Conservation (phyloP, 2,888 invertebrate genomes). For the Aspidapion aeneum region DNA sequence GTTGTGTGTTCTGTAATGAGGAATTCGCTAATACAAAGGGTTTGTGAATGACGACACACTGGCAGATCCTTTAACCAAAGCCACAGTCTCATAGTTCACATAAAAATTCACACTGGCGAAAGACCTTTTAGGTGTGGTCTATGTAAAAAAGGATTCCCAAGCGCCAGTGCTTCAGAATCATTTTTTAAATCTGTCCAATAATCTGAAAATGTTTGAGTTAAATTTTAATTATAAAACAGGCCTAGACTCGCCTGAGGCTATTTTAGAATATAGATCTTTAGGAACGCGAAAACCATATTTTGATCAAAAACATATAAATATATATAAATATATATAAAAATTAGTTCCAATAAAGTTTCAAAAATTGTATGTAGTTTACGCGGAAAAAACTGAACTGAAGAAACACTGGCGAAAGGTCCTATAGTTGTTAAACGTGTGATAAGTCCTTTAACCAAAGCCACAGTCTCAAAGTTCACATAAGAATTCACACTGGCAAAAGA, state of each 20-base stretch:
- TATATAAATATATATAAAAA: no score
- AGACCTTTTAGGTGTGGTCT: conserved; percentile 52
- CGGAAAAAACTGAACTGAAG: conserved; percentile 51
- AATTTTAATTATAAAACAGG: no score
- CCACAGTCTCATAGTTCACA: conserved; percentile 28
- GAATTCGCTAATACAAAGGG: conserved; percentile 53
- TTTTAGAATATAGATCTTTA: no score
- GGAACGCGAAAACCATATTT: no score
- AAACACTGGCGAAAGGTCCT: conserved; percentile 54
- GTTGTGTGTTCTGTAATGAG: conserved; percentile 53
- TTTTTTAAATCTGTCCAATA: conserved; percentile 34
- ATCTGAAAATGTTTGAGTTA: no score
- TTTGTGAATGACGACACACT: conserved; percentile 48
- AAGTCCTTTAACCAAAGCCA: conserved; percentile 33
- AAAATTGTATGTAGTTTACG: conserved; percentile 50
- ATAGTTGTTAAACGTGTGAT: conserved; percentile 49
- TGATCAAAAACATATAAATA: no score
- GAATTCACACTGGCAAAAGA: conserved; percentile 47
- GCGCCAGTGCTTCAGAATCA: conserved; percentile 33
- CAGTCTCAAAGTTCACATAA: conserved; percentile 28
- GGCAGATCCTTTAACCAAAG: conserved; percentile 42
- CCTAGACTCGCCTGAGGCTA: no score
- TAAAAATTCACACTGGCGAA: conserved; percentile 47
- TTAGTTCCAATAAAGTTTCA: no score
- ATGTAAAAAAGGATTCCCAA: conserved; percentile 37